Evolutionary conservation across 2,797 vertebrate species (phyloP).

Genomic region (Anguilla pacifica): DNA sequence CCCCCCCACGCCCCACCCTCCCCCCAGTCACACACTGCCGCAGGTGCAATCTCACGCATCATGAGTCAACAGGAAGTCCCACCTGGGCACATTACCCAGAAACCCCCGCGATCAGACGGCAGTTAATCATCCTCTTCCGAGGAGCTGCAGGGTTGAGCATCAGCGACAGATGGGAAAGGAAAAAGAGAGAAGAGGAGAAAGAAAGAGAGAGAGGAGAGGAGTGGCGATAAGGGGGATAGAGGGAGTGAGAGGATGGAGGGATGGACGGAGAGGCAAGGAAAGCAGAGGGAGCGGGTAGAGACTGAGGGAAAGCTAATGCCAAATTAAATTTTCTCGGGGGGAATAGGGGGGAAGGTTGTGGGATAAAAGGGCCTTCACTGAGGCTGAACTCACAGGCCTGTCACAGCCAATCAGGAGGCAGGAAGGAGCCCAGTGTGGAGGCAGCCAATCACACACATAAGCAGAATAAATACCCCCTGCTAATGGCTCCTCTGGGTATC

Average conservation of each 20-base stretch:
- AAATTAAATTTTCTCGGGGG: background rate
- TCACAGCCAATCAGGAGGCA: background rate
- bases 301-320: background rate
- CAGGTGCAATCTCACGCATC: background rate
- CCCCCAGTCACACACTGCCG: background rate
- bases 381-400: background rate
- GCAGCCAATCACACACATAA: background rate
- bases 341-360: background rate
- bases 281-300: background rate
- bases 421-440: background rate
- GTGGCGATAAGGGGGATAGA: background rate
- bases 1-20: too few relatives aligned
- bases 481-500: conserved; percentile 8
- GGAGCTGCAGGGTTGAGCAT: background rate
- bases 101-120: background rate
- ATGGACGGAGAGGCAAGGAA: background rate
- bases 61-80: background rate
- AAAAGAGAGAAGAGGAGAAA: background rate
- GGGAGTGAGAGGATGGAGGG: background rate
- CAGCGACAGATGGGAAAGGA: background rate
- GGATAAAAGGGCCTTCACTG: too few relatives aligned
- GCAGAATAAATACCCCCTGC: conserved; percentile 5
- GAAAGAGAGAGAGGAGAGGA: background rate
- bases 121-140: background rate
- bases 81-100: background rate